phyloP scores from a whole-genome alignment of 2,797 vertebrate species.

The Sebastiscus albofasciatus region DNA sequence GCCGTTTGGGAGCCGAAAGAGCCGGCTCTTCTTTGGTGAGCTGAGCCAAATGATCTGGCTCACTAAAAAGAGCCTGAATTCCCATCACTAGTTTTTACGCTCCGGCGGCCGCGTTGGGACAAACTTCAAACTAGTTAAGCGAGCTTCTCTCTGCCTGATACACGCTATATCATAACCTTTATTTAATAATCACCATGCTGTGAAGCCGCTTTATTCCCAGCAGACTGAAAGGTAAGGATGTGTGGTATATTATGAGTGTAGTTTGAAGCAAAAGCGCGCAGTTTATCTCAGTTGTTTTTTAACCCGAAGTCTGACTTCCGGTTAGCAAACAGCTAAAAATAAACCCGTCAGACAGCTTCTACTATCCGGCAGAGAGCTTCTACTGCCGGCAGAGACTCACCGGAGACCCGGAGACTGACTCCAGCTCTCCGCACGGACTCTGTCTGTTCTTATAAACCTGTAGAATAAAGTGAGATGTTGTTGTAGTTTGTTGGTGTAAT shows the following conservation, averaged over 20 bases:
- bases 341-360: neutral
- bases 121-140: slow-evolving; percentile 7
- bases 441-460: too few relatives aligned
- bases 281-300: neutral
- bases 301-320: neutral
- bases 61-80: too few relatives aligned
- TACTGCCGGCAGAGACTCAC: neutral
- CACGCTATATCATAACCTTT: fast-evolving
- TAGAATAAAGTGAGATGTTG: neutral
- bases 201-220: neutral
- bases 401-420: fast-evolving
- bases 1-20: too few relatives aligned
- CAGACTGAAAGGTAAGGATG: neutral
- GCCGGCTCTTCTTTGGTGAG: too few relatives aligned
- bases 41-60: too few relatives aligned
- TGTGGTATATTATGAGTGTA: fast-evolving
- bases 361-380: too few relatives aligned
- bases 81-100: too few relatives aligned
- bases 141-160: fast-evolving
- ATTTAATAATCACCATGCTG: neutral
- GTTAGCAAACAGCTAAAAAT: neutral
- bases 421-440: fast-evolving
- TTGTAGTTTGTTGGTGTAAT: too few relatives aligned
- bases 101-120: slow-evolving; percentile 36
- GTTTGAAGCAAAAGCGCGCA: neutral